Base-by-base conservation (phyloP, 2,113 vertebrate genomes). In the Hemiscyllium ocellatum region DNA sequence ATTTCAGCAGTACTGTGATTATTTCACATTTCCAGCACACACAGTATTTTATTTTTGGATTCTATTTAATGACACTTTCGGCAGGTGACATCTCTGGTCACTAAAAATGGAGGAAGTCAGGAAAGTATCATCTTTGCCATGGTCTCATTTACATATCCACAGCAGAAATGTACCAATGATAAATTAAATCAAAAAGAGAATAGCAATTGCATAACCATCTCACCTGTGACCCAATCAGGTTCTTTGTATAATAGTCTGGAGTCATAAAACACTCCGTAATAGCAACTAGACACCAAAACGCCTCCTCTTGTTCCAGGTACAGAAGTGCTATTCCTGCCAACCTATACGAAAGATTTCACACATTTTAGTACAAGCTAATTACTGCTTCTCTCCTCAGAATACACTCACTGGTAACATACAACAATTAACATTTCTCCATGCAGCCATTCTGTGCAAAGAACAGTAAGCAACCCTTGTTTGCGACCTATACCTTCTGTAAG, bases 241-340 rank as follows among this genome's bases (percentile, higher is more conserved):
- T 99, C 97, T 99, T 99, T 3, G 99, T 99, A 96, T 99, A 99
- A 97, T 99, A 99, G 97, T 99, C 99, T 94, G 98, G 98, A 61
- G 99, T 99, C 99, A 99, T 99, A 97, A 99, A 99, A 65, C 98
- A 98, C 97, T 99, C 99, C 96, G 99, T 98, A 2, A 99, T 99
- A 95, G 98, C 97, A 24, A 99, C 98, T 0, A 99, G 98, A 96
- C 98, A 98, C 99, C 99, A 99, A 97, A 99, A 99, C n/a, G 99
- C 99, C 3, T 99, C 99, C 96, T 99, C 99, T 95, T 99, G 98
- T 95, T 99, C 99, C 97, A 99, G 97, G 96, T 99, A 99, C 7
- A 99, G 98, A 80, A 99, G 98, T 0, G 99, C 98, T 91, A 99
- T 98, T 0, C 99, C 99, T 93, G 97, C 99, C 96, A 99, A 96